Percentiles rank a stretch among this genome's conserved stretches.
Conservation (phyloP, 2,113 vertebrate genomes). For the Picathartes gymnocephalus region DNA sequence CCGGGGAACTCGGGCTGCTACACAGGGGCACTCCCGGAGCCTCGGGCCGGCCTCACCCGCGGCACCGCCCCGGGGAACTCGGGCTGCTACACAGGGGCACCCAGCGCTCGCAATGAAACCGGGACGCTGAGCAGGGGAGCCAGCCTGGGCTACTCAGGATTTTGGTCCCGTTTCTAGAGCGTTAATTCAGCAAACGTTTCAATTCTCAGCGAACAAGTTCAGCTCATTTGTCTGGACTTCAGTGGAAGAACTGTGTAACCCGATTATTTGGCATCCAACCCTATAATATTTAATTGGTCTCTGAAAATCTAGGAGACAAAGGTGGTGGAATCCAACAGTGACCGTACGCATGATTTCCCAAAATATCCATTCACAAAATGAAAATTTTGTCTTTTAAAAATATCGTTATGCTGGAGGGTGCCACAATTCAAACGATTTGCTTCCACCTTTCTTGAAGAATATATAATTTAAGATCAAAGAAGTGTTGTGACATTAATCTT, state of each 20-base stretch:
- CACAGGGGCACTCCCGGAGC: too few relatives aligned
- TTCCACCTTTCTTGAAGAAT: background rate
- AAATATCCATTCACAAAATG: background rate
- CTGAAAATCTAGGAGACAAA: background rate
- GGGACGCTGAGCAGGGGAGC: too few relatives aligned
- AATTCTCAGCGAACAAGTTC: background rate
- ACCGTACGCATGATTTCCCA: fast-evolving
- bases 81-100: too few relatives aligned
- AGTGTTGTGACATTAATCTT: background rate
- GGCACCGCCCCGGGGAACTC: too few relatives aligned
- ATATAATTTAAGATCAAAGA: background rate
- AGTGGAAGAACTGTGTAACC: background rate
- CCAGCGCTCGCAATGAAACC: too few relatives aligned
- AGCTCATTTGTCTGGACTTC: background rate
- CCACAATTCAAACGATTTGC: background rate
- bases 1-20: too few relatives aligned
- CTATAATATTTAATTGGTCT: background rate
- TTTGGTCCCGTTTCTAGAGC: background rate
- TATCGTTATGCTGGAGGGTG: background rate
- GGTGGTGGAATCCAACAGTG: background rate
- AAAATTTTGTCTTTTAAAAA: background rate
- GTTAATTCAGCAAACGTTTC: fast-evolving
- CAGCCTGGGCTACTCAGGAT: fast-evolving
- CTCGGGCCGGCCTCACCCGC: too few relatives aligned
- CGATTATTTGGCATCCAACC: background rate